Conservation (phyloP, 2,888 invertebrate genomes). For the Netelia inedita region DNA sequence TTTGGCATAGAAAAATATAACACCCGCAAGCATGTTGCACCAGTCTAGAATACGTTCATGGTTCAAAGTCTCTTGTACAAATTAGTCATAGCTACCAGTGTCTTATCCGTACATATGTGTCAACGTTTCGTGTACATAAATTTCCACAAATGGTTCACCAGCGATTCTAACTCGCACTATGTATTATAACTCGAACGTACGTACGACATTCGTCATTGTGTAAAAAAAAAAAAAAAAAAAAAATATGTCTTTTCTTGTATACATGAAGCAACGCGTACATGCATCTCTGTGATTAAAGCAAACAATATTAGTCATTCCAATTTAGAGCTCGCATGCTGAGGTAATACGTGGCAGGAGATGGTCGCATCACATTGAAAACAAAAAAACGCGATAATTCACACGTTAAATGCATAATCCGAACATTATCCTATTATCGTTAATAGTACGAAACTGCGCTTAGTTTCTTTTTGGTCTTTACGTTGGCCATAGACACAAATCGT, state of each 20-base stretch:
- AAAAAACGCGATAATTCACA: slow-evolving; percentile 29
- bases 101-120: slow-evolving; percentile 52
- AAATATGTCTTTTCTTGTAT: slow-evolving; percentile 67
- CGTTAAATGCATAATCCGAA: slow-evolving; percentile 31
- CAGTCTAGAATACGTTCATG: slow-evolving; percentile 47
- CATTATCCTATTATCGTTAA: slow-evolving; percentile 18
- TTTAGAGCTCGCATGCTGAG: slow-evolving; percentile 73
- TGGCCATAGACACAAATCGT: slow-evolving; percentile 32
- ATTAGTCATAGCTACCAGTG: slow-evolving; percentile 66
- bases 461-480: slow-evolving; percentile 21
- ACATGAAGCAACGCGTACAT: slow-evolving; percentile 74
- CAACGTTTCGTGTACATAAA: slow-evolving; percentile 60
- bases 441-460: not conserved
- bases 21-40: slow-evolving; percentile 43
- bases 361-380: slow-evolving; percentile 9
- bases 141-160: slow-evolving; percentile 22
- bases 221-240: slow-evolving; percentile 34
- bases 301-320: slow-evolving; percentile 67
- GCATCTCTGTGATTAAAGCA: slow-evolving; percentile 76
- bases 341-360: slow-evolving; percentile 54
- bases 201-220: slow-evolving; percentile 55
- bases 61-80: slow-evolving; percentile 65
- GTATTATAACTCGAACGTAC: slow-evolving; percentile 40
- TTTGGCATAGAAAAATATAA: slow-evolving; percentile 23
- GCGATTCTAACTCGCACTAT: slow-evolving; percentile 36